Base-by-base conservation (phyloP, 92 coral and sea anemone species). In the Hydrozoanthus gracilis region DNA sequence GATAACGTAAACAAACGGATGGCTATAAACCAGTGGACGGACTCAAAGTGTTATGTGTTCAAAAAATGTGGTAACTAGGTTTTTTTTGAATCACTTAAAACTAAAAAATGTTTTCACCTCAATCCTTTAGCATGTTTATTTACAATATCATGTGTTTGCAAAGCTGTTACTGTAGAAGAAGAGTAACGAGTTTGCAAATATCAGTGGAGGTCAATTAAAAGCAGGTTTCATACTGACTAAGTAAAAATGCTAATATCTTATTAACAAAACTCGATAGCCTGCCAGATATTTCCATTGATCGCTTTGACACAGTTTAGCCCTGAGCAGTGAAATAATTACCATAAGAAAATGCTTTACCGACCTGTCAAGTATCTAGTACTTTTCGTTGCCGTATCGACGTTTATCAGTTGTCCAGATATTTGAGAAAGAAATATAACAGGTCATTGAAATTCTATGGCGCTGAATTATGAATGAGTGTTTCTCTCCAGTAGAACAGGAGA, bases 381-480 rank as follows among this genome's bases (percentile, higher is more conserved):
- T 68, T 27, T 68, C 44, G 13, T 27, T 68, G 49, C 48, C 44
- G 12, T 48, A 4, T 66, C 44, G 44, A 68, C 44, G 12, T 35
- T 68, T 68, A 68, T 68, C 73, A 7, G 13, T 8, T 27, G 73
- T 35, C 73, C 16, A 68, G 3, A 9, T 15, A 2, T 66, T 68
- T 48, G 10, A 35, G 48, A 68, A 68, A 8, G 0, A 35, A 68
- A 68, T 8, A 68, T 17, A 35, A 35, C 44, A 20, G 11, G 39
- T 27, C 44, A 27, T 68, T 6, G 3, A 68, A 27, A 17, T 64
- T 68, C 48, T 35, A 7, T 35, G 44, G 9, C 48, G 49, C 39
- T 68, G 11, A 68, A 68, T 68, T 68, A 68, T 68, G 46, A 68
- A 68, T 68, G 15, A 68, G 44, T 47, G 6, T 16, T 68, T 68